Base-by-base conservation (phyloP, 2,113 vertebrate genomes). In the Coreoperca whiteheadi region DNA sequence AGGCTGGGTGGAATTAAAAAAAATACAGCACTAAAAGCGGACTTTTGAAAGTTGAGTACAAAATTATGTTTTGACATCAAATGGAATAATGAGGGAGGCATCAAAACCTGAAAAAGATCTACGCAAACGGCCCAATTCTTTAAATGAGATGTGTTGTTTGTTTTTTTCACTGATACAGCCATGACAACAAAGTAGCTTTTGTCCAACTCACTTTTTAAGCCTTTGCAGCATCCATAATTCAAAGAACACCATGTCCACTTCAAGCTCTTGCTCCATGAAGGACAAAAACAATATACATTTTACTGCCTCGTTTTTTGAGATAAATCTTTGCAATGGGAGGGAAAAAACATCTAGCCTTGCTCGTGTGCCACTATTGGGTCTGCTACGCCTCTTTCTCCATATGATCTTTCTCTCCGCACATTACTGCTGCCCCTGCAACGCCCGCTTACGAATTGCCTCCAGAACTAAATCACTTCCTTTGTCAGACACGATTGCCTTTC, bases 401-500 rank as follows among this genome's bases (percentile, higher is more conserved):
- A 77, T 83, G 88, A 90, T 91, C 72, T 87, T 87, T 88, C 86
- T 91, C 86, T 66, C 71, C 0, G 69, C 85, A 88, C 91, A 92
- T 89, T 91, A 88, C 87, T 81, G 84, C 85, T 79, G 79, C 81
- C 86, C 77, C 85, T 83, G 83, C 77, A 90, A 87, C 64, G 81
- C 74, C 88, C 80, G 64, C 83, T 83, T 86, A 89, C 77, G 51
- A 91, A 92, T 90, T 84, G 83, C 86, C 85, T 86, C 79, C 73
- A 85, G 87, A 91, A 79, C 89, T 95, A 93, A 95, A 95, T 95
- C 93, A 93, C 89, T 91, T 93, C 85, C 89, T 92, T 94, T 93
- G 91, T 92, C 88, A 91, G 87, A 90, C 91, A 89, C 73, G 74
- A 81, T 92, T 92, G 80, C 90, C 83, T 94, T 93, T 94, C 91